These are phyloP conservation scores for Whitmania pigra DNA, from an alignment of 1,140 invertebrate species.

Conservation along the genomic window DNA sequence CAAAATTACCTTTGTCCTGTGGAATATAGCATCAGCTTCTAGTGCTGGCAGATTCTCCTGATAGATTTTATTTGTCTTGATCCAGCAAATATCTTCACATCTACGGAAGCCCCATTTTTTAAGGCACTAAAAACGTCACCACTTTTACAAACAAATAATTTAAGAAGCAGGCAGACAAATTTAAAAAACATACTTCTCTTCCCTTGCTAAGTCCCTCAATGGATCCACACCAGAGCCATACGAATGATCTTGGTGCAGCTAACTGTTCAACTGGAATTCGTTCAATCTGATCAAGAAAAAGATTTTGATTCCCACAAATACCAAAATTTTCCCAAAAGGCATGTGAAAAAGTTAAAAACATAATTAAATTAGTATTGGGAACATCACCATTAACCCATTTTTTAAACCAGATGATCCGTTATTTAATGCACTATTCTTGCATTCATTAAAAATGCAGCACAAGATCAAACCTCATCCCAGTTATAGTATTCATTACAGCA, in stretches of 20 bases:
- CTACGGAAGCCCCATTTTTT: conserved; percentile 91
- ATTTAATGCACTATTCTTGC: too few species aligned
- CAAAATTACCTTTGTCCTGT: conserved; percentile 37
- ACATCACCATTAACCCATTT: too few species aligned
- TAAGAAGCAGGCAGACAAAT: not conserved
- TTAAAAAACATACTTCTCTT: conserved; percentile 50
- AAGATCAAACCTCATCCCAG: conserved; percentile 65
- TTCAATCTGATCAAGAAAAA: conserved; percentile 54
- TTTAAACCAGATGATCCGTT: too few species aligned
- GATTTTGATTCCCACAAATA: not conserved
- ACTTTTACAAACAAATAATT: not conserved
- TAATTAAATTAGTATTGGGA: too few species aligned
- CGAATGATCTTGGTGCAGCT: conserved; percentile 77
- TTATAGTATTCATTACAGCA: conserved; percentile 67
- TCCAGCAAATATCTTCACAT: conserved; percentile 98
- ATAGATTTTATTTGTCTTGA: conserved; percentile 79
- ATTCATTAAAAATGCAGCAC: not conserved
- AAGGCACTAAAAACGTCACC: conserved; percentile 55
- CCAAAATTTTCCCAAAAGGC: too few species aligned
- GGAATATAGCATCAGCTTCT: conserved; percentile 37
- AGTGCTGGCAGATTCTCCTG: conserved; percentile 37
- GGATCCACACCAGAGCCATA: conserved; percentile 71
- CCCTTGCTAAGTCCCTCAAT: conserved; percentile 39
- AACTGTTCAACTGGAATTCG: conserved; percentile 78
- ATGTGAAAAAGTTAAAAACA: too few species aligned